A percentile compares a stretch with the other conserved stretches of the same genome.
Evolutionary conservation across 1,140 invertebrate genomes (phyloP).

Genomic region (Drosophila bocki): DNA sequence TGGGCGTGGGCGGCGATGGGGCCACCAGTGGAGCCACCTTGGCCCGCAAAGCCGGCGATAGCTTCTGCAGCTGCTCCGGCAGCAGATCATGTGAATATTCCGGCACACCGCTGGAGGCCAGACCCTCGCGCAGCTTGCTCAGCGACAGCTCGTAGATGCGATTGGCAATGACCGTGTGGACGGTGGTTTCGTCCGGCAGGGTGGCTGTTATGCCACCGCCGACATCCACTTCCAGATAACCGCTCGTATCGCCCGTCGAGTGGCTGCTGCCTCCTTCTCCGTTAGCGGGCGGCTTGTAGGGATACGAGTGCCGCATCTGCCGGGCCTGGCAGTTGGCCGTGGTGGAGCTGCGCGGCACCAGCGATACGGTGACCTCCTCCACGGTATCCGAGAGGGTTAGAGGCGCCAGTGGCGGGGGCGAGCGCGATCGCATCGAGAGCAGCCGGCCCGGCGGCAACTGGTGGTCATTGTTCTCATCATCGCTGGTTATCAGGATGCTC

Average conservation of each 20-base stretch:
- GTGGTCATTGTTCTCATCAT: constrained; percentile 52
- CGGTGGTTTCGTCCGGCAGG: constrained; percentile 80
- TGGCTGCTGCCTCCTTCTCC: constrained; percentile 4
- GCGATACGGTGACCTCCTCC: constrained; percentile 77
- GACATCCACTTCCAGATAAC: constrained; percentile 61
- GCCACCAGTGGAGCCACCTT: constrained; percentile 67
- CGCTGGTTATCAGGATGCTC: constrained; percentile 78
- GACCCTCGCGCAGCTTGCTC: constrained; percentile 76
- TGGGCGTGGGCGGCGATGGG: constrained; percentile 60
- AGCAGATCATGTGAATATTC: constrained; percentile 68
- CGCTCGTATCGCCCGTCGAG: constrained; percentile 10
- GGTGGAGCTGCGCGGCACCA: constrained; percentile 74
- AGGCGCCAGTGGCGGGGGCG: constrained; percentile 67
- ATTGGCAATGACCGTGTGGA: constrained; percentile 82
- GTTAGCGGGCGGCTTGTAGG: constrained; percentile 3
- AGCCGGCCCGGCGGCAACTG: neutral
- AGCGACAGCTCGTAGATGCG: constrained; percentile 80
- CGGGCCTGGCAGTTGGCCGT: constrained; percentile 66
- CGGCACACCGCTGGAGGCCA: constrained; percentile 74
- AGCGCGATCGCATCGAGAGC: constrained; percentile 49
- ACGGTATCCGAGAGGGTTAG: constrained; percentile 57
- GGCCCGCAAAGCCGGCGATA: constrained; percentile 69
- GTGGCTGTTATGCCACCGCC: constrained; percentile 46
- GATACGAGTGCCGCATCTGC: constrained; percentile 15
- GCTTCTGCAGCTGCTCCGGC: constrained; percentile 67